phyloP scores from a whole-genome alignment of 2,888 invertebrate genomes.

The Cheilosia vulpina region DNA sequence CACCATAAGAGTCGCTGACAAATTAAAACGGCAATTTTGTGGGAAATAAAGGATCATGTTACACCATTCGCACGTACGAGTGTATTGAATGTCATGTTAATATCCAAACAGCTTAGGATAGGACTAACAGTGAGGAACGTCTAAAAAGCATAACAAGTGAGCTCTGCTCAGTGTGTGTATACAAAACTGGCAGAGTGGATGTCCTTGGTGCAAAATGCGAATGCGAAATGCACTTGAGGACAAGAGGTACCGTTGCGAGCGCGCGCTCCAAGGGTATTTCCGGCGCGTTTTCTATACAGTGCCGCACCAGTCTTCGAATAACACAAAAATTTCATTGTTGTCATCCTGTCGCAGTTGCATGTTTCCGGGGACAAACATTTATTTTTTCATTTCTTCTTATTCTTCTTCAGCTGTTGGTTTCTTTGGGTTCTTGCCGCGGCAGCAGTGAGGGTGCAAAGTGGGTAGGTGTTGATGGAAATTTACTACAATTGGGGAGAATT shows the following conservation, averaged over 20 bases:
- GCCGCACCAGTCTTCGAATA: conserved; percentile 42
- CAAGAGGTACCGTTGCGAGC: conserved; percentile 28
- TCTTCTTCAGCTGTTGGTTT: not conserved
- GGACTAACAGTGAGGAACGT: conserved; percentile 17
- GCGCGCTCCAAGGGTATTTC: conserved; percentile 51
- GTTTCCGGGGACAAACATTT: conserved; percentile 36
- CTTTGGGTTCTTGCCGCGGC: not conserved
- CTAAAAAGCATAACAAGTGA: conserved; percentile 54
- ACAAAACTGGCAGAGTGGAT: conserved; percentile 11
- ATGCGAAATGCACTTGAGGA: conserved; percentile 49
- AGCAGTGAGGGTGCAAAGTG: not conserved
- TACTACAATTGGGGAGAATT: conserved; percentile 57
- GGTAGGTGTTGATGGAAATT: conserved; percentile 52
- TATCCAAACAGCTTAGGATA: conserved; percentile 43
- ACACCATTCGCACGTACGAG: conserved; percentile 71
- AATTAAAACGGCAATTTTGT: conserved; percentile 74
- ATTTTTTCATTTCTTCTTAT: not conserved
- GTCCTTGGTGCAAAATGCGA: conserved; percentile 34
- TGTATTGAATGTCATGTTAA: conserved; percentile 68
- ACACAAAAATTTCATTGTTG: conserved; percentile 60
- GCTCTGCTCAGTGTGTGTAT: conserved; percentile 34
- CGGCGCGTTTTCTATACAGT: conserved; percentile 36
- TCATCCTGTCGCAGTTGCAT: conserved; percentile 58
- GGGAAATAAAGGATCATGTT: conserved; percentile 74
- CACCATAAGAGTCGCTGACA: conserved; percentile 66